These are phyloP conservation scores for Trichopoda pennipes DNA, from an alignment of 2,888 invertebrate genomes.

Conservation along the genomic window DNA sequence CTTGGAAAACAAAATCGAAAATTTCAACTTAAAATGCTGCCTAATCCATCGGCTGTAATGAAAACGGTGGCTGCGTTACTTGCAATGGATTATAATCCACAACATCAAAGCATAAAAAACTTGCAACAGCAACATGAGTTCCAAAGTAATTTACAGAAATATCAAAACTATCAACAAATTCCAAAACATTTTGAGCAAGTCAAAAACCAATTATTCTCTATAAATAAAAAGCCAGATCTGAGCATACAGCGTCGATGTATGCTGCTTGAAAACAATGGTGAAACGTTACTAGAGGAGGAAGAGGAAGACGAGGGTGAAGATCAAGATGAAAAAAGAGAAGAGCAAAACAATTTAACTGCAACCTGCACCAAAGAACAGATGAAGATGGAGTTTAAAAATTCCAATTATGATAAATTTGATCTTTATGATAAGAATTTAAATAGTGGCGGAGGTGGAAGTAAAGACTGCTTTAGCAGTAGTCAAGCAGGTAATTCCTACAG, in stretches of 20 bases:
- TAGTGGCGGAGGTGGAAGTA: conserved; percentile 53
- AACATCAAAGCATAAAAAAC: conserved; percentile 81
- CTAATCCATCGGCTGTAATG: conserved; percentile 78
- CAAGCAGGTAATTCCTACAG: conserved; percentile 43
- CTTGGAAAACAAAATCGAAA: conserved; percentile 29
- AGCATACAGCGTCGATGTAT: conserved; percentile 38
- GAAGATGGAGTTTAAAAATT: conserved; percentile 70
- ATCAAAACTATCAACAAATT: conserved; percentile 74
- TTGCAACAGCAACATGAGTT: conserved; percentile 77
- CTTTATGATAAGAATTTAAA: conserved; percentile 57
- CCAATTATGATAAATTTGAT: conserved; percentile 68
- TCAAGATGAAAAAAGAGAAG: conserved; percentile 50
- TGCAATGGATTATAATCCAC: conserved; percentile 79
- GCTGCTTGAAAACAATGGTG: conserved; percentile 35
- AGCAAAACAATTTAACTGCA: conserved; percentile 77
- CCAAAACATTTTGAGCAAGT: conserved; percentile 67
- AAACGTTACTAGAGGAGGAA: conserved; percentile 34
- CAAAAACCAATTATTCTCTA: conserved; percentile 25
- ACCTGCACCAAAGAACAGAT: conserved; percentile 80
- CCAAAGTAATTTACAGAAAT: conserved; percentile 79
- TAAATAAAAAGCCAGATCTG: conserved; percentile 42
- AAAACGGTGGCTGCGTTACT: conserved; percentile 79
- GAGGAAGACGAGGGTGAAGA: conserved; percentile 27
- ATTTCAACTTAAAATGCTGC: conserved; percentile 70
- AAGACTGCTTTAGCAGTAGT: conserved; percentile 56